Evolutionary conservation across 2,797 vertebrate genomes (phyloP), one percentile per base, ranked within the genome.

Genomic region (Sebastes minor): DNA sequence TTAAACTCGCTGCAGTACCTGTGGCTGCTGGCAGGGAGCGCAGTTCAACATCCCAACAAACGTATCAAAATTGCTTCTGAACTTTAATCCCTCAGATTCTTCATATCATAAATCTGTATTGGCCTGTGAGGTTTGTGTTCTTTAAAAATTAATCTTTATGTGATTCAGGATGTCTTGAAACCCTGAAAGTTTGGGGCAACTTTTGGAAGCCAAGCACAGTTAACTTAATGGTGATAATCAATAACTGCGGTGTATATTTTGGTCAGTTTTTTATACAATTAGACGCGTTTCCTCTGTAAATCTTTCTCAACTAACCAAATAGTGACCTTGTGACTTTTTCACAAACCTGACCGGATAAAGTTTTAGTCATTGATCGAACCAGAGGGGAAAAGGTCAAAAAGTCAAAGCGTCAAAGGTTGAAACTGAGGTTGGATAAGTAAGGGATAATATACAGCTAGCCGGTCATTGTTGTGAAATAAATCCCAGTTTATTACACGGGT

Each of bases 1-100:
- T 53, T 46, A 20, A 52, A 33, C 0, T 0, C 1, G 8, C 56
- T 83, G 79, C 74, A 86, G 61, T 83, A 68, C 62, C 67, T 0
- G 2, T 1, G 4, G 2, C 8, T 3, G 20, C 73, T 65, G 64
- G 8, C 76, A 91, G 93, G 88, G 88, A 87, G 91, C 79, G 63
- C 46, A 20, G n/a, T 76, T 28, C 2, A 16, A 16, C 74, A 23
- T 55, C 22, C 38, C 6, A 55, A 20, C 62, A 11, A 25, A 7
- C 22, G 27, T n/a, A 35, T 1, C 8, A 2, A 22, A 1, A 16
- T 46, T 0, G 11, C 28, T 14, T 68, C n/a, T 9, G 7, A 80
- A 28, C 23, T 68, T 30, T 28, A 30, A 28, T 27, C 28, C 27
- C 4, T 63, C 13, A 6, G 18, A 28, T 22, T 25, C 8, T 14